These are phyloP conservation scores for Vulpes ferrilata DNA, from an alignment of 2,113 vertebrate genomes.

Conservation along the genomic window DNA sequence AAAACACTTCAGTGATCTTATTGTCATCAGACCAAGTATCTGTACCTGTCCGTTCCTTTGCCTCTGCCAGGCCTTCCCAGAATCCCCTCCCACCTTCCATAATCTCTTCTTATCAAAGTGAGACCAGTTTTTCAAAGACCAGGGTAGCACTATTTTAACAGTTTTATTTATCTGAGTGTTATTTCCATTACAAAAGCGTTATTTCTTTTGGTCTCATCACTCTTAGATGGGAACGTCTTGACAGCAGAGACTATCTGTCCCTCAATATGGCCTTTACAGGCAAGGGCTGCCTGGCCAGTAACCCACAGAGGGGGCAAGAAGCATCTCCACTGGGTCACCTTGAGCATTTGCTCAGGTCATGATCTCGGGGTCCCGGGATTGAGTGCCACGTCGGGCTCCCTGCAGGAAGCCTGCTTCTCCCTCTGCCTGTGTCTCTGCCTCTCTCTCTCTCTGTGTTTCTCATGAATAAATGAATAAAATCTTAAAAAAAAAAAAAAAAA, in stretches of 20 bases:
- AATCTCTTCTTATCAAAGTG: neutral
- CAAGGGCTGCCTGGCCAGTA: neutral
- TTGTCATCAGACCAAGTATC: neutral
- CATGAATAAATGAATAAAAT: no score
- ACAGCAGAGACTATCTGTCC: neutral
- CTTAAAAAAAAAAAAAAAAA: no score
- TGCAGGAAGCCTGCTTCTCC: no score
- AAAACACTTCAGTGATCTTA: constrained; percentile 35
- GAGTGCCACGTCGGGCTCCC: no score
- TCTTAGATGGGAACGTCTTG: neutral
- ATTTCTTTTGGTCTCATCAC: neutral
- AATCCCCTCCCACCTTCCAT: neutral
- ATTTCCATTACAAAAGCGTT: neutral
- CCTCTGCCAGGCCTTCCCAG: neutral
- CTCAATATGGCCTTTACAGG: neutral
- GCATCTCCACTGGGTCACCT: neutral
- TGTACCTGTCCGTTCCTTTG: neutral
- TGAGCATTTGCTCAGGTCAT: no score
- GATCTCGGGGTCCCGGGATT: no score
- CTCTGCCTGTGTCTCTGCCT: no score
- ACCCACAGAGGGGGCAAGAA: neutral
- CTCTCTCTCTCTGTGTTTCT: no score
- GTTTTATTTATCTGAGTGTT: neutral
- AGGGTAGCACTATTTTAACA: neutral
- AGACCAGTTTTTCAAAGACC: neutral